phyloP scores from a whole-genome alignment of 2,797 vertebrate species.

The Schizopygopsis pylzovi region DNA sequence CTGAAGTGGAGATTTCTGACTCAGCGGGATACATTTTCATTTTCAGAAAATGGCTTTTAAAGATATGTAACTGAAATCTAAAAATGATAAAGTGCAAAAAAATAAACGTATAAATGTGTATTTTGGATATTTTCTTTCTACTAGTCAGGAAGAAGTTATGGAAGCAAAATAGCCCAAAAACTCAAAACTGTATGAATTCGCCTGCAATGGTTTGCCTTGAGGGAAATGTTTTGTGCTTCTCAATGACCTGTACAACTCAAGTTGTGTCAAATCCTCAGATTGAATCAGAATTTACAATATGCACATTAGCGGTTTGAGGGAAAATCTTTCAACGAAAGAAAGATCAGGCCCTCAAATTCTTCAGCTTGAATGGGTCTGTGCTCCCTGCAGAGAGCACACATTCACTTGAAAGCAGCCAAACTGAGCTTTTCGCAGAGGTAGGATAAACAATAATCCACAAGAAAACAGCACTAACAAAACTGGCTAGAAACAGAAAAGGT shows the following conservation, averaged over 20 bases:
- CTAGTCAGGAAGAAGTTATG: not conserved
- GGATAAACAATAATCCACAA: constrained; percentile 34
- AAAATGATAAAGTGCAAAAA: not conserved
- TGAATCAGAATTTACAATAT: not conserved
- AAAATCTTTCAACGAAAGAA: constrained; percentile 13
- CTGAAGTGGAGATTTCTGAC: not conserved
- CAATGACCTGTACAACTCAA: not conserved
- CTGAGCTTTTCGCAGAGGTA: not conserved
- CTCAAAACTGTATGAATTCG: not conserved
- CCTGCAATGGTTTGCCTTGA: not conserved
- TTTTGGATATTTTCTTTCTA: constrained; percentile 7
- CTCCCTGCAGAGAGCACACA: not conserved
- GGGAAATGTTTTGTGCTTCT: not conserved
- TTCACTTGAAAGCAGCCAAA: constrained; percentile 12
- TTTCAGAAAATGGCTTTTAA: not conserved
- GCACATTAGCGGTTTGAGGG: not conserved
- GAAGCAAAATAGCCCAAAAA: not conserved
- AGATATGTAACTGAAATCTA: not conserved
- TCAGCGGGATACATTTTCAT: not conserved
- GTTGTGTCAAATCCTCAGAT: not conserved
- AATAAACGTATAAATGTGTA: not conserved
- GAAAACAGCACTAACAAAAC: constrained; percentile 23
- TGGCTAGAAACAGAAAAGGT: constrained; percentile 16
- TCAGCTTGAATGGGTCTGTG: not conserved
- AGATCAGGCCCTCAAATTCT: constrained; percentile 12